Conservation (phyloP, 35 echinoderm and acorn worm species). For the Heliocidaris tuberculata region DNA sequence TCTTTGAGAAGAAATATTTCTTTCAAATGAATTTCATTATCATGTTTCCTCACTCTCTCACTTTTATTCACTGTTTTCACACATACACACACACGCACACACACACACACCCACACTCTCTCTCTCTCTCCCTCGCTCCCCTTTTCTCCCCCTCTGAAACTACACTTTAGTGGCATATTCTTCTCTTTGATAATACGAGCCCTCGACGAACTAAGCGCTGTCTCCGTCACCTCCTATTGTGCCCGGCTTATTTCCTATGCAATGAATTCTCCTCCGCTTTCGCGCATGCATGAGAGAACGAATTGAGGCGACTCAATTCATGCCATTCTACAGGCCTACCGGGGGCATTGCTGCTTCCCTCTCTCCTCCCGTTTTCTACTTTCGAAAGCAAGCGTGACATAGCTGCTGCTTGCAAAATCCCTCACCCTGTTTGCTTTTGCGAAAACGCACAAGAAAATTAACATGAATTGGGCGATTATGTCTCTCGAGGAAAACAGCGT, state of each 20-base stretch:
- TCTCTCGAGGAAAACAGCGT: constrained; percentile 39
- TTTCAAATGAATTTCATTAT: neutral
- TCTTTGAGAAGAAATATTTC: neutral
- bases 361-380: neutral
- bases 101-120: too few species aligned
- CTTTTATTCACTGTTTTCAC: neutral
- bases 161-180: constrained; percentile 4
- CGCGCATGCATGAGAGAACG: constrained; percentile 43
- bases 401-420: constrained; percentile 47
- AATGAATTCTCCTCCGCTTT: constrained; percentile 42
- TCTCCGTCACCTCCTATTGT: constrained; percentile 26
- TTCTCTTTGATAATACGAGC: neutral
- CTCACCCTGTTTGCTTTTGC: constrained; percentile 24
- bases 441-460: constrained; percentile 49
- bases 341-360: neutral
- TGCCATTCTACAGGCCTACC: constrained; percentile 16
- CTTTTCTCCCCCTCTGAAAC: neutral
- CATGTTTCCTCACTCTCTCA: neutral
- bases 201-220: too few species aligned
- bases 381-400: constrained; percentile 51
- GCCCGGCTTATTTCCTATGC: constrained; percentile 38
- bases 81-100: neutral
- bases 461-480: constrained; percentile 54
- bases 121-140: neutral
- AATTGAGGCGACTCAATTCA: constrained; percentile 42